Evolutionary conservation across 2,797 vertebrate species (phyloP).

Genomic region (Sebastes iracundus): DNA sequence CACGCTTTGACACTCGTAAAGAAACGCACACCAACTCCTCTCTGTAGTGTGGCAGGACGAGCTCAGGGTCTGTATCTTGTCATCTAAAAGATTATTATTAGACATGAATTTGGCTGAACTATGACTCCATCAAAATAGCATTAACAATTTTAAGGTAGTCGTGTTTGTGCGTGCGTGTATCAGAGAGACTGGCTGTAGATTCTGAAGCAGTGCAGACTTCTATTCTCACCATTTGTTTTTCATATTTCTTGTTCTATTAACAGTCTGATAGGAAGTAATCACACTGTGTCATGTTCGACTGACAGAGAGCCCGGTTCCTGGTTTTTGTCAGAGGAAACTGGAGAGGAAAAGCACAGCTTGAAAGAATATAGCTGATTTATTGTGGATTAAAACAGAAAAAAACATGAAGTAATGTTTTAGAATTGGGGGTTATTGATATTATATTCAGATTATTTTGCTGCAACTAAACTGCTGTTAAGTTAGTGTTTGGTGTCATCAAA

Average conservation of each 20-base stretch:
- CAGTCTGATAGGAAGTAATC: background rate
- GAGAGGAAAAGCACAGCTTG: background rate
- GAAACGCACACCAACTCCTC: background rate
- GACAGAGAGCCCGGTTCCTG: background rate
- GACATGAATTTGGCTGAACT: conserved; percentile 56
- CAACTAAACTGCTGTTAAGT: background rate
- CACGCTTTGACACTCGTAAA: conserved; percentile 12
- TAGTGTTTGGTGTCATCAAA: background rate
- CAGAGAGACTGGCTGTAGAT: background rate
- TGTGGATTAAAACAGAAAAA: background rate
- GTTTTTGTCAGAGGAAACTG: background rate
- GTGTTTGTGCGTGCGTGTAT: background rate
- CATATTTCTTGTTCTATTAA: background rate
- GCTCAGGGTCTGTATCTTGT: conserved; percentile 42
- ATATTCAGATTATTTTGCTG: background rate
- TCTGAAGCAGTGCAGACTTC: background rate
- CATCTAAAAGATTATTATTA: conserved; percentile 64
- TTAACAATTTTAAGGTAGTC: background rate
- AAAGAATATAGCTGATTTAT: background rate
- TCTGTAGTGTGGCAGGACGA: conserved; percentile 29
- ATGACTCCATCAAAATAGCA: conserved; percentile 57
- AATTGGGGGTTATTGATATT: background rate
- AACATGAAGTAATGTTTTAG: background rate
- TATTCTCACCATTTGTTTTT: background rate
- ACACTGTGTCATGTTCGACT: background rate